Conservation (phyloP, 2,888 invertebrate species). For the Bombyx huttoni region DNA sequence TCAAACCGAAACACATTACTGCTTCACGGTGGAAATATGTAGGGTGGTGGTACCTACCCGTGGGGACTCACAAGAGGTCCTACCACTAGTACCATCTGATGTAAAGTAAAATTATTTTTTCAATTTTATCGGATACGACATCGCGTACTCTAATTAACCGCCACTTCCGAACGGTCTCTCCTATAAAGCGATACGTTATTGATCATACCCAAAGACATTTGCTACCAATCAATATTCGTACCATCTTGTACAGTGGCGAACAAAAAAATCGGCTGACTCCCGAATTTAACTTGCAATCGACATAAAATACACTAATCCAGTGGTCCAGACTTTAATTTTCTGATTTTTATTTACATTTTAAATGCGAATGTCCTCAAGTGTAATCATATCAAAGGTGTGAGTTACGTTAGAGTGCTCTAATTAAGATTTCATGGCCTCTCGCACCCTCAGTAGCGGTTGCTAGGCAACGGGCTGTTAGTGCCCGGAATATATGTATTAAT, state of each 20-base stretch:
- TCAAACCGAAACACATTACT: no score
- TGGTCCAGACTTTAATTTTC: no score
- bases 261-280: background rate
- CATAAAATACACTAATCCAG: no score
- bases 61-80: no score
- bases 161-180: background rate
- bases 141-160: background rate
- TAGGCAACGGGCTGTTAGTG: conserved; percentile 4
- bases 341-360: background rate
- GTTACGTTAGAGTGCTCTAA: conserved; percentile 14
- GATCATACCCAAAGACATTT: conserved; percentile 14
- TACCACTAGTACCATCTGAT: no score
- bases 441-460: conserved; percentile 8
- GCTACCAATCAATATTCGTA: conserved; percentile 15
- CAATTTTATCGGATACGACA: background rate
- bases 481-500: conserved; percentile 3
- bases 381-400: conserved; percentile 9
- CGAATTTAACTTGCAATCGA: background rate
- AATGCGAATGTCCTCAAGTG: conserved; percentile 4
- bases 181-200: conserved; percentile 5
- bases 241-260: conserved; percentile 7
- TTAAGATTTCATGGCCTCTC: conserved; percentile 19
- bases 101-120: background rate
- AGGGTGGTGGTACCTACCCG: no score
- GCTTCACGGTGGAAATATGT: no score